A percentile compares a stretch with the other conserved stretches of the same genome.
Conservation (phyloP, 2,888 invertebrate genomes). For the Philaethria dido region DNA sequence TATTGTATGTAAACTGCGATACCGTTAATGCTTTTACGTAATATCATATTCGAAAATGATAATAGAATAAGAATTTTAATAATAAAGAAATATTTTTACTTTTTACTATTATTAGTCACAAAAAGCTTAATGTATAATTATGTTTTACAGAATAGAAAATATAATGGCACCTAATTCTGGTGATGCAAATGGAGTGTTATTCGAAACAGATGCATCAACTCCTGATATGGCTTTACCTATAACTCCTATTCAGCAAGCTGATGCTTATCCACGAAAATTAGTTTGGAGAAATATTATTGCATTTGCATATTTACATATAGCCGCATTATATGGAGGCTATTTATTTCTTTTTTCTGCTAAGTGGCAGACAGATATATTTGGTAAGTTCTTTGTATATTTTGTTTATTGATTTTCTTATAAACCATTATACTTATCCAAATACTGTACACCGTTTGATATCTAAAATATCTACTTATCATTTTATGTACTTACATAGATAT, state of each 20-base stretch:
- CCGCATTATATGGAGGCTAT: conserved; percentile 90
- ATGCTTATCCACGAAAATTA: conserved; percentile 82
- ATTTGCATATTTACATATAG: conserved; percentile 89
- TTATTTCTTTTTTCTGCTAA: conserved; percentile 89
- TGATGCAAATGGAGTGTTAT: conserved; percentile 75
- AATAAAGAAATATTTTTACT: neutral
- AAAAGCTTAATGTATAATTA: neutral
- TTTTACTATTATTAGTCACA: neutral
- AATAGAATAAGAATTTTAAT: neutral
- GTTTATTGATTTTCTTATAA: conserved; percentile 5
- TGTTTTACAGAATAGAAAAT: conserved; percentile 27
- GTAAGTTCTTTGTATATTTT: conserved; percentile 78
- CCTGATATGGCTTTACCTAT: conserved; percentile 70
- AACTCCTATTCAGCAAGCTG: conserved; percentile 77
- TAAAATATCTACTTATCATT: neutral
- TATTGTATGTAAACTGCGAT: neutral
- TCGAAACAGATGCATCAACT: conserved; percentile 76
- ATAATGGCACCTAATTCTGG: conserved; percentile 75
- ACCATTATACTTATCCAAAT: neutral
- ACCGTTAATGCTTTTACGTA: conserved; percentile 13
- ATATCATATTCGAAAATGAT: neutral
- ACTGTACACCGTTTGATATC: neutral
- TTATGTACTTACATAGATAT: neutral
- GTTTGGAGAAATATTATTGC: conserved; percentile 94
- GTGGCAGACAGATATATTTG: conserved; percentile 87